These are phyloP conservation scores for Esperia sulphurella DNA, from an alignment of 2,888 invertebrate species.

Conservation along the genomic window DNA sequence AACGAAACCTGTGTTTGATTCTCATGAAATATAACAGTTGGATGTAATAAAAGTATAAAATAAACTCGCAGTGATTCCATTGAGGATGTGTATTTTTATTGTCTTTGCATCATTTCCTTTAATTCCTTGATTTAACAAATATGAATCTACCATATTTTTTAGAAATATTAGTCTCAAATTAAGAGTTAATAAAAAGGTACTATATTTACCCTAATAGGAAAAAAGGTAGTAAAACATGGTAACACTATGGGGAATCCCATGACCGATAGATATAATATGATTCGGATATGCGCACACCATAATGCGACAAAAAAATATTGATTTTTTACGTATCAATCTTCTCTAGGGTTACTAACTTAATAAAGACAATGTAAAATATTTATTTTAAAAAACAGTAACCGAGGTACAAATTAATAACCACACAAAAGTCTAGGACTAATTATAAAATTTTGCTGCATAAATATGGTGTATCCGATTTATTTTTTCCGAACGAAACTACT, in stretches of 20 bases:
- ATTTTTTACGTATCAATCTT: too few species aligned
- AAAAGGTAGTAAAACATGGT: background rate
- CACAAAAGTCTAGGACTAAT: too few species aligned
- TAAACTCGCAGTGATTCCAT: constrained; percentile 80
- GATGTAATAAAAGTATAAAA: constrained; percentile 76
- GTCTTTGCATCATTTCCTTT: constrained; percentile 15
- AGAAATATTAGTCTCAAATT: too few species aligned
- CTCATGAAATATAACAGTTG: constrained; percentile 65
- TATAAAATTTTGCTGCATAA: too few species aligned
- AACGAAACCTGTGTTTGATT: constrained; percentile 49
- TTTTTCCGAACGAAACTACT: background rate
- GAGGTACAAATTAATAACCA: too few species aligned
- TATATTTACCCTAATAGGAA: background rate
- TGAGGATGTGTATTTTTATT: constrained; percentile 58
- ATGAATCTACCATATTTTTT: too few species aligned
- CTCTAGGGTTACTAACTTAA: too few species aligned
- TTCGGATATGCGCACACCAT: background rate
- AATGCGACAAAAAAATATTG: too few species aligned
- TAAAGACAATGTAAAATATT: too few species aligned
- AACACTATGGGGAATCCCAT: background rate
- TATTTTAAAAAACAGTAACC: too few species aligned
- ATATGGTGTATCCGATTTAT: background rate
- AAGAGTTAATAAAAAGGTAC: too few species aligned
- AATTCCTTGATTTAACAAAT: background rate
- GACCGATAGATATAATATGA: background rate